Evolutionary conservation across 1,140 invertebrate genomes (phyloP), one percentile per base, ranked within the genome.

Genomic region (Calephelis nemesis): DNA sequence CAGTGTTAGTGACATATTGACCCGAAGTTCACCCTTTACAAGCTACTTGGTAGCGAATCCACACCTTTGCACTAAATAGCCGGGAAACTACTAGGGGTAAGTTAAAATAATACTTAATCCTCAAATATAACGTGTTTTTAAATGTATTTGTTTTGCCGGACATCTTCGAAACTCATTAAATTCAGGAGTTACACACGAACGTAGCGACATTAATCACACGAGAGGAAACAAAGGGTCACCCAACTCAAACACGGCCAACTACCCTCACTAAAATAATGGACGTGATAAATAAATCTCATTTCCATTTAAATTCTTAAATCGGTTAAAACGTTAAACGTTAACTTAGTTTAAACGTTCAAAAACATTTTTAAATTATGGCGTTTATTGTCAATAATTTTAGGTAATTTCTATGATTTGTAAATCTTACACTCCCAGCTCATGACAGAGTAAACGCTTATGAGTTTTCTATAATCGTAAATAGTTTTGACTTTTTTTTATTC

Each of bases 181-280:
- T 54, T 4, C 50, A 54, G 15, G 15, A 50, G 50, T 54, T 54
- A 54, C 50, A 10, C 15, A 54, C 15, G 15, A 30, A 13, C 50
- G 50, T 54, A 54, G 15, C 13, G 50, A 54, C 50, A 54, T 54
- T 19, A 54, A 54, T 54, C 50, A 54, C 50, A 54, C n/a, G 50
- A 54, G 50, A 54, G 50, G 15, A 54, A 54, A 54, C 50, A 58
- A 58, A 58, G 52, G 52, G 52, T 58, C 52, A 58, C 52, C 52
- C 19, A 11, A 58, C 52, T 58, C 52, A 58, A 58, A 58, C 52
- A 58, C 19, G 52, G 11, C 15, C 15, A 58, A 58, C 52, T 58
- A 58, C 52, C 52, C 52, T 30, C 52, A 58, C 52, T 58, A 58
- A 58, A 58, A 58, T 58, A 58, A 58, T 58, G 52, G 52, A 1